Evolutionary conservation across 2,113 vertebrate genomes (phyloP).

Genomic region (Myiopsitta monachus): DNA sequence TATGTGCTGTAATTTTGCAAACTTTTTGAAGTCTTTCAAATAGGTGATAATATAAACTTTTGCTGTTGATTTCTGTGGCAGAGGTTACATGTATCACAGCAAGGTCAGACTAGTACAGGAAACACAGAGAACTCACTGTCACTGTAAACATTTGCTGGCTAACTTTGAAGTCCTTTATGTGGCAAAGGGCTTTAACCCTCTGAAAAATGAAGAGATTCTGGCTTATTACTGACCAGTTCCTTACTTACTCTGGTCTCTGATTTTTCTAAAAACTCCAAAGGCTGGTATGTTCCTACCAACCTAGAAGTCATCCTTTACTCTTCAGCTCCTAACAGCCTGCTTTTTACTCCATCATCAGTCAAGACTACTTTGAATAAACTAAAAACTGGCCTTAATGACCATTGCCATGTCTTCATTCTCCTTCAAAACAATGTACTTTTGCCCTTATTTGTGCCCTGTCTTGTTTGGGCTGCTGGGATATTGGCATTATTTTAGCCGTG

Average conservation of each 20-base stretch:
- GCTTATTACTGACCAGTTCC: not conserved
- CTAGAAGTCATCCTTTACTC: not conserved
- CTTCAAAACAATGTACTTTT: not conserved
- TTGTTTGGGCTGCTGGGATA: not conserved
- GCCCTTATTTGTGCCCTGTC: not conserved
- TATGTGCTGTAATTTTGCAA: not conserved
- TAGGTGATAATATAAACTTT: not conserved
- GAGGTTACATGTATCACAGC: not conserved
- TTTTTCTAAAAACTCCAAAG: not conserved
- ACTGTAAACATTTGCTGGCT: not conserved
- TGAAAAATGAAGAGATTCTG: not conserved
- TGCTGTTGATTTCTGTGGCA: not conserved
- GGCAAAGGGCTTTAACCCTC: not conserved
- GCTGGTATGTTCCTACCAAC: not conserved
- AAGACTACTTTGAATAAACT: not conserved
- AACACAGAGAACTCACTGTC: not conserved
- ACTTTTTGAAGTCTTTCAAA: not conserved
- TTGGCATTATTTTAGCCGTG: not conserved
- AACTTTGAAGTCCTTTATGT: not conserved
- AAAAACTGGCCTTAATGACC: not conserved
- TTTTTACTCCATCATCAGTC: not conserved
- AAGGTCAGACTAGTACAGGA: not conserved
- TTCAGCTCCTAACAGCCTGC: not conserved
- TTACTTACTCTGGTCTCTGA: not conserved
- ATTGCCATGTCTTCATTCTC: not conserved